Conservation (phyloP, 2,888 invertebrate species). For the Pimpla rufipes region DNA sequence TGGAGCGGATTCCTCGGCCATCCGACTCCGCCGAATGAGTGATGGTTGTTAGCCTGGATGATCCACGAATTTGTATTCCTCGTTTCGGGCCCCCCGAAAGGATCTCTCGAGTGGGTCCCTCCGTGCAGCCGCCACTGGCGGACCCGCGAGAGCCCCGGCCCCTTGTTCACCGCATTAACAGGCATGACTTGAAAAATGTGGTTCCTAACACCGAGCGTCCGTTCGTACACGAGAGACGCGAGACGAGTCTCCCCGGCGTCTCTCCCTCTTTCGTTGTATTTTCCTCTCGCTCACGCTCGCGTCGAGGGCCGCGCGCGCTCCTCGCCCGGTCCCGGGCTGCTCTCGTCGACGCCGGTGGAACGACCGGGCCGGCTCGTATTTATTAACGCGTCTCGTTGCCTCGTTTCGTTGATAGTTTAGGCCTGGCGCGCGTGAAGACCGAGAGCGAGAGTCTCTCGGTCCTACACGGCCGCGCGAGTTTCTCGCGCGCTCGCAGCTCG, state of each 20-base stretch:
- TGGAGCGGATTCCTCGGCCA: neutral
- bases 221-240: conserved; percentile 69
- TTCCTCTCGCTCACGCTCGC: conserved; percentile 55
- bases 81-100: neutral
- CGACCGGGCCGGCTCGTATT: conserved; percentile 79
- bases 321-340: neutral
- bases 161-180: conserved; percentile 82
- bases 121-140: conserved; percentile 75
- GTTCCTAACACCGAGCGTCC: conserved; percentile 82
- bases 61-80: conserved; percentile 22
- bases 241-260: conserved; percentile 52
- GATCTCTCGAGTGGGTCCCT: conserved; percentile 69
- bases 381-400: conserved; percentile 82
- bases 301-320: conserved; percentile 14
- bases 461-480: conserved; percentile 27
- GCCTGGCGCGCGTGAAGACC: conserved; percentile 65
- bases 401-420: conserved; percentile 79
- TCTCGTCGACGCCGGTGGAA: conserved; percentile 73
- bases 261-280: conserved; percentile 49
- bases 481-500: conserved; percentile 52
- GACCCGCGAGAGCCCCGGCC: conserved; percentile 62
- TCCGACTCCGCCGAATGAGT: conserved; percentile 25
- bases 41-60: conserved; percentile 6
- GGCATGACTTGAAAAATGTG: conserved; percentile 84
- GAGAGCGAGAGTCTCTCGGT: conserved; percentile 56